Base-by-base conservation (phyloP, 2,113 vertebrate genomes). In the Cinclus cinclus region DNA sequence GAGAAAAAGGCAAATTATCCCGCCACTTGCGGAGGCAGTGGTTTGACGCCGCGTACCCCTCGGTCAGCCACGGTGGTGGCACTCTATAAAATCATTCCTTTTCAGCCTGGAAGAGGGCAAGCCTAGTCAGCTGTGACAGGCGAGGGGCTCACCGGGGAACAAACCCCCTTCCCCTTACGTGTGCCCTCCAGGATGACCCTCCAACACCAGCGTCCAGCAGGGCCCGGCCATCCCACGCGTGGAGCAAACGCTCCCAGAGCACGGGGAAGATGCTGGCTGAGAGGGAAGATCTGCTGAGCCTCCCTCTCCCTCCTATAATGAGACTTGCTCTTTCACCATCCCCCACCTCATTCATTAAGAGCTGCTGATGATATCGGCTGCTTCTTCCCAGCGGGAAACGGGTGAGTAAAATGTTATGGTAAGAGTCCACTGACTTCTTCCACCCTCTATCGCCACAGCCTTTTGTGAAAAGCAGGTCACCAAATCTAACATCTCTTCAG, bases 61-160 rank as follows among this genome's bases (percentile, higher is more conserved):
- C 23, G 10, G n/a, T 11, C 58, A 55, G 58, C 63, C 47, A 30
- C 4, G 6, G 60, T 49, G 20, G 55, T 37, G 76, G 73, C 80
- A 85, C n/a, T 33, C 53, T n/a, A 8, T 41, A 39, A 64, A 92
- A 49, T n/a, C 17, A 77, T n/a, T 19, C 27, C 15, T 30, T 30
- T 37, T 46, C 15, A 47, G 64, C 39, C 19, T 58, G 11, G 28
- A 19, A 60, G 31, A 59, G 24, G n/a, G 30, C 35, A 89, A 55
- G 14, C 6, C 31, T 30, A 30, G 12, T 33, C 46, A 87, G 74
- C 20, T 0, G 44, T 22, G 37, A 70, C 6, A 10, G 22, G 17
- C 6, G 0, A 42, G 24, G 10, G 18, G 24, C 4, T 62, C 16
- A 1, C 23, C 2, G 4, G 3, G 6, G 13, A 7, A 10, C 67